Conservation (phyloP, 2,797 vertebrate genomes). For the Echiichthys vipera region DNA sequence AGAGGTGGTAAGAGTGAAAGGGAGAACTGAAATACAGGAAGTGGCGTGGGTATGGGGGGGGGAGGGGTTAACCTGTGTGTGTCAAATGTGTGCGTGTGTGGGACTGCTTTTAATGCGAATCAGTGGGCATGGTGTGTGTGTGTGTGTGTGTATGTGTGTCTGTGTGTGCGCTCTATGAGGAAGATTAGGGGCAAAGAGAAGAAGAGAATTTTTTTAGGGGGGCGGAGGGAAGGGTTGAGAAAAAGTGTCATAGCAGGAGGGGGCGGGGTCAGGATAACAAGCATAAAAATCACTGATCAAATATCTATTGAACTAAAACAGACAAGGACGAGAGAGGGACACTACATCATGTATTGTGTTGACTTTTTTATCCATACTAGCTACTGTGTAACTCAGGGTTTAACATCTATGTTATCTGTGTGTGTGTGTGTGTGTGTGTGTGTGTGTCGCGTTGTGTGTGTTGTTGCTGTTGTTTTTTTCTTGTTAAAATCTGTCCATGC, state of each 20-base stretch:
- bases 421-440: conserved; percentile 18
- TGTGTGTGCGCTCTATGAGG: conserved; percentile 34
- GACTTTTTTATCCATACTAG: conserved; percentile 77
- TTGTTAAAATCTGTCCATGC: conserved; percentile 47
- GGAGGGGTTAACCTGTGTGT: conserved; percentile 60
- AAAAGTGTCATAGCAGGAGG: conserved; percentile 60
- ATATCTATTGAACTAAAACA: conserved; percentile 82
- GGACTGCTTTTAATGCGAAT: conserved; percentile 27
- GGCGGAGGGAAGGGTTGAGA: conserved; percentile 13
- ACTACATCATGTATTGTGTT: conserved; percentile 79
- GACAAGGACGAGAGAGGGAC: conserved; percentile 82
- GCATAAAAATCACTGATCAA: conserved; percentile 83
- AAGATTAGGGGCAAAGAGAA: conserved; percentile 47
- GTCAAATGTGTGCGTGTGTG: conserved; percentile 43
- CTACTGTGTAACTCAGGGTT: conserved; percentile 82
- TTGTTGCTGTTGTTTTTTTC: conserved; percentile 16
- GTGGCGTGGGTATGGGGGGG: no score
- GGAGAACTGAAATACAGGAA: conserved; percentile 43
- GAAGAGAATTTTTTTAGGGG: conserved; percentile 49
- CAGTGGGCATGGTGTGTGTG: conserved; percentile 16
- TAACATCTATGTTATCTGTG: conserved; percentile 75
- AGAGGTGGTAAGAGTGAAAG: conserved; percentile 41
- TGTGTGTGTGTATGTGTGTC: conserved; percentile 7
- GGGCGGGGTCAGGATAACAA: conserved; percentile 75
- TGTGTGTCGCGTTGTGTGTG: conserved; percentile 1